Conservation (phyloP, 2,113 vertebrate species). For the Varanus komodoensis region DNA sequence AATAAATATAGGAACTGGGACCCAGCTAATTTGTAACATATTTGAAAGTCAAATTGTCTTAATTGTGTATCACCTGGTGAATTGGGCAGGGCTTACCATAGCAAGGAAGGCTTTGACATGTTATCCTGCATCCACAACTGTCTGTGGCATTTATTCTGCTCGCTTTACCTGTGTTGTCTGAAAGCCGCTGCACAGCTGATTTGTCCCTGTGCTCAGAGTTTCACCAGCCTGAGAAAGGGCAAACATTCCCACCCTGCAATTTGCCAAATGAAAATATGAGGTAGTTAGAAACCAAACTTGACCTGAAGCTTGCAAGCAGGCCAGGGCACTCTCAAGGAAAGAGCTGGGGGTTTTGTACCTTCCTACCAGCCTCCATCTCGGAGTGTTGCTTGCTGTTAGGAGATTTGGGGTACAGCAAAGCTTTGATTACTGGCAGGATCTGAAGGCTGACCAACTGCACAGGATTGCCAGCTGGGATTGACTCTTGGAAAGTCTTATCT, state of each 20-base stretch:
- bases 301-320: neutral
- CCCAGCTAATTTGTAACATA: neutral
- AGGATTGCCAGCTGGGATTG: no score
- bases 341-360: no score
- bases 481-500: no score
- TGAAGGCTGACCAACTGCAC: no score
- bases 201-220: no score
- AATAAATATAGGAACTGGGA: neutral
- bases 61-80: neutral
- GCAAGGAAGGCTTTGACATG: neutral
- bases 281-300: neutral
- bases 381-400: no score
- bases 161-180: neutral
- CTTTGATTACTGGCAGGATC: no score
- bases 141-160: neutral
- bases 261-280: neutral
- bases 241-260: neutral
- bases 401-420: no score
- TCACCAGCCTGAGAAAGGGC: neutral
- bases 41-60: constrained; percentile 3
- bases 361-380: no score
- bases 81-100: neutral
- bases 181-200: neutral
- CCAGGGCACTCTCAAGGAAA: no score
- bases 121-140: neutral